Conservation (phyloP, 2,113 vertebrate species). For the Malaclemys terrapin region DNA sequence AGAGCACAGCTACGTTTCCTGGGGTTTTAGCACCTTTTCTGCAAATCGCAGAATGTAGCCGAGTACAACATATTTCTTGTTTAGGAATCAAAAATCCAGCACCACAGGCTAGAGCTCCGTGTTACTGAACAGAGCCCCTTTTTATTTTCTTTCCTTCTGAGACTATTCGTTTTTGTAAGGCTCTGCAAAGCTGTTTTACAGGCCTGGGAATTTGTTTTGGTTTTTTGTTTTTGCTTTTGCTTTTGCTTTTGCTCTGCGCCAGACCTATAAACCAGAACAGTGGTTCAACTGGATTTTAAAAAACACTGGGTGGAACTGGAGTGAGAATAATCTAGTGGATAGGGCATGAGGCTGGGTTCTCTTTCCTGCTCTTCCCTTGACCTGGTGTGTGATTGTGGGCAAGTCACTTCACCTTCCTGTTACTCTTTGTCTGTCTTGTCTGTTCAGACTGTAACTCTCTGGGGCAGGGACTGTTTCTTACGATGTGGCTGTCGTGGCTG, state of each 20-base stretch:
- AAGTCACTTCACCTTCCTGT: background rate
- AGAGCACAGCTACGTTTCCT: rapidly evolving
- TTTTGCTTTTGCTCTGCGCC: background rate
- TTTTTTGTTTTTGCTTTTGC: background rate
- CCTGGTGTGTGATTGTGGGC: background rate
- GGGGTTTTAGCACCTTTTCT: background rate
- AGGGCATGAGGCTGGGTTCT: background rate
- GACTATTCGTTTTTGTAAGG: background rate
- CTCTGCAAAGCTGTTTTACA: background rate
- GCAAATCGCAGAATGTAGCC: background rate
- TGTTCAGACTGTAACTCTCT: background rate
- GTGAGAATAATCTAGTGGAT: background rate
- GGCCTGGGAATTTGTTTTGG: background rate
- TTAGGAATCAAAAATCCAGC: background rate
- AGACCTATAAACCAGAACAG: background rate
- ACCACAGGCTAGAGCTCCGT: background rate
- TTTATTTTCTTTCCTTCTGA: background rate
- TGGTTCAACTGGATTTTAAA: background rate
- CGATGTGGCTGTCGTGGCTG: too few species aligned
- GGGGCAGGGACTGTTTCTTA: background rate
- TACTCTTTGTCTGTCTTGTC: background rate
- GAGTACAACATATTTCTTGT: background rate
- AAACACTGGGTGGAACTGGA: background rate
- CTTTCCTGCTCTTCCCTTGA: background rate
- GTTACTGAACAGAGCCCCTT: background rate